Evolutionary conservation across 2,797 vertebrate species (phyloP), one percentile per base, ranked within the genome.

Genomic region (Alouatta caraya): DNA sequence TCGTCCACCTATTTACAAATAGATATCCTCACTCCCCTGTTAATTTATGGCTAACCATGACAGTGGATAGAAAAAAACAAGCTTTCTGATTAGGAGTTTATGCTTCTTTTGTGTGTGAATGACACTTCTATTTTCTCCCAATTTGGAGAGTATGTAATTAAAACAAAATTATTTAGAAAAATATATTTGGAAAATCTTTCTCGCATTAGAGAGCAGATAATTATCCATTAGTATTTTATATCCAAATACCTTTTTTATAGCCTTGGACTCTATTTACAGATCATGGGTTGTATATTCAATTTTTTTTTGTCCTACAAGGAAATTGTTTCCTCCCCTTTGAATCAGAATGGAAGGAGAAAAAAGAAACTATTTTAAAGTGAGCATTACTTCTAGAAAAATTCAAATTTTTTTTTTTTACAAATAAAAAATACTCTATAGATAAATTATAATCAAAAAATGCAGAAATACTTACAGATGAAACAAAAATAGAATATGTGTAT

Each of bases 31-130:
- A 70, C 3, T 82, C 79, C 26, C 5, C 24, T 89, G 17, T 85
- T 91, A 22, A 28, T 55, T 95, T 96, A 55, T 96, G 96, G 90
- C 96, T 97, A 96, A 96, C 46, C 48, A 59, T 80, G 17, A 84
- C 94, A 96, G 83, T 55, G 73, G 59, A 95, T 90, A 79, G 78
- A 84, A 91, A 97, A 97, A 75, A 2, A 80, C 50, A 75, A 92
- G 81, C 21, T 96, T 96, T 88, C 22, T 93, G 19, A 57, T 61
- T 52, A 39, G 24, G 2, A 79, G 9, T 26, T 37, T 61, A 22
- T 44, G 28, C 17, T 79, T 55, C 87, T 39, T 73, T 55, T 92
- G 70, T 92, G n/a, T 64, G 28, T 88, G 57, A 80, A 64, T 39
- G 12, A 88, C 14, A 83, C 4, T 5, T 83, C 48, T 84, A 28